phyloP scores from a whole-genome alignment of 2,113 vertebrate genomes.

The Chloropsis cyanopogon region DNA sequence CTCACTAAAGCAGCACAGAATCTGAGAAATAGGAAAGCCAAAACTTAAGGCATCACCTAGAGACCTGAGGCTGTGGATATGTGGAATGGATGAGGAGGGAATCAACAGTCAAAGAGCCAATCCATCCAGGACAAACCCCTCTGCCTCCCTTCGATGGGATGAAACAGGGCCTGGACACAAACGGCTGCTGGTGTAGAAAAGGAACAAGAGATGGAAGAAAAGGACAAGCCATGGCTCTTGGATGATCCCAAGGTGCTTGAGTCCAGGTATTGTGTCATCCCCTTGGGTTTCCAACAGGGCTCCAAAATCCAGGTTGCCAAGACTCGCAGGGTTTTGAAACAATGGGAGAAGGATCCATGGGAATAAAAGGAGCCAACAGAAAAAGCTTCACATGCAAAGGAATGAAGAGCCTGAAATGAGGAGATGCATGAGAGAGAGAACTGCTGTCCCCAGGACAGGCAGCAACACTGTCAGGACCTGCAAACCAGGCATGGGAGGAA shows the following conservation, averaged over 20 bases:
- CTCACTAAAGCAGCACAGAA: background rate
- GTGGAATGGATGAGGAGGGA: background rate
- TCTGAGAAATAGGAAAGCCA: background rate
- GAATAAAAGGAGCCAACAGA: background rate
- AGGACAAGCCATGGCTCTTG: background rate
- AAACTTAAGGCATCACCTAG: background rate
- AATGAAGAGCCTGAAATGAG: background rate
- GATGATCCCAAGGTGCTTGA: background rate
- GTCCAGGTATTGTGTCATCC: accelerated
- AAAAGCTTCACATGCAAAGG: background rate
- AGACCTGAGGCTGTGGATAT: background rate
- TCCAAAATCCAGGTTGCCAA: background rate
- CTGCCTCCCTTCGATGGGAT: background rate
- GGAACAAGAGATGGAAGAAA: background rate
- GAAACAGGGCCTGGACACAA: background rate
- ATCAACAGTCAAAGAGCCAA: background rate
- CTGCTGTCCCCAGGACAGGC: background rate
- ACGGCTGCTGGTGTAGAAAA: background rate
- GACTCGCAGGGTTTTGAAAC: background rate
- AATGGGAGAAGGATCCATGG: background rate
- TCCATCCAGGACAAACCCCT: background rate
- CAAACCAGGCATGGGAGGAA: background rate
- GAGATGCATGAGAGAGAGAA: accelerated
- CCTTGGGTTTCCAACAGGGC: background rate
- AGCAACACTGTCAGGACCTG: background rate